Evolutionary conservation across 2,797 vertebrate species (phyloP), one percentile per base, ranked within the genome.

Genomic region (Erpetoichthys calabaricus): DNA sequence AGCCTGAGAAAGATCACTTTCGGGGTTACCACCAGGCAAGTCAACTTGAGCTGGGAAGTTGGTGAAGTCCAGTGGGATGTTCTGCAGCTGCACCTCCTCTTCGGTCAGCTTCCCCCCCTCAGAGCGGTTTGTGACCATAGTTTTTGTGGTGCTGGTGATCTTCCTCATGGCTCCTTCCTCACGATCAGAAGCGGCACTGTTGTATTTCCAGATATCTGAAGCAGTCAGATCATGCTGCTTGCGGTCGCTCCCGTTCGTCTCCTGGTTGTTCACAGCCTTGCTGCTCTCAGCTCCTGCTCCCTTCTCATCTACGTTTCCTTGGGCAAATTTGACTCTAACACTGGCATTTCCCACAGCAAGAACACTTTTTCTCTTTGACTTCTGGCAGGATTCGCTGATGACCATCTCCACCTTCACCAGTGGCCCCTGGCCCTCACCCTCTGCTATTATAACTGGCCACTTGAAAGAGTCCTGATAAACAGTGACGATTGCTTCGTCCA

Each of bases 341-440:
- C 62, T 88, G 9, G 91, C 94, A 4, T 86, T 80, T 1, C 95
- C 95, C 6, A 86, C 81, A 0, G 91, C 91, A 56, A 98, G 80
- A 3, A 93, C 79, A 5, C 93, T 98, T 75, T 96, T 98, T 62
- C 96, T 74, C 73, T 97, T 97, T 9, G 90, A 93, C 68, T 98
- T 97, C 81, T 98, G 95, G 60, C 95, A 98, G 0, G 85, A 81
- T 58, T 97, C 93, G 0, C 94, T 92, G 70, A 99, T 97, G 51
- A 90, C 81, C 89, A 98, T 87, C 70, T 97, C 94, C 0, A 95
- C 80, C 45, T 88, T 90, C 41, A 98, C 80, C 58, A 98, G 75
- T 0, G 85, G 70, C 4, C 96, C 96, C 64, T 95, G 91, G 7
- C 94, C 94, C 4, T 98, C 89, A 0, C 88, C 87, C 70, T 97